These are phyloP conservation scores for Macaca nemestrina DNA, from an alignment of 2,113 vertebrate species.

Conservation along the genomic window DNA sequence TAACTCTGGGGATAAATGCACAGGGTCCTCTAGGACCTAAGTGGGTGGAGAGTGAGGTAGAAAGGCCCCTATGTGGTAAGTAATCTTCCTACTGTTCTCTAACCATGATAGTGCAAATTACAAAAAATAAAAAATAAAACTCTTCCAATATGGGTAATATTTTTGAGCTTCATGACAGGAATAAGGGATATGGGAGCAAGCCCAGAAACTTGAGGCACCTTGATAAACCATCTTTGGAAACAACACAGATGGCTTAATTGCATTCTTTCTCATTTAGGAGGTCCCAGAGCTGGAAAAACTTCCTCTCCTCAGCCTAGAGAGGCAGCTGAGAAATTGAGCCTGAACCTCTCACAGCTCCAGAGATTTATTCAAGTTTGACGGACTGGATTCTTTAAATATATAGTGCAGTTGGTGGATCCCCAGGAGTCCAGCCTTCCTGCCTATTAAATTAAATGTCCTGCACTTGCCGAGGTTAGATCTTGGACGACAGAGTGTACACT, in stretches of 20 bases:
- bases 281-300: slow-evolving; percentile 58
- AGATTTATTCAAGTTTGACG: slow-evolving; percentile 61
- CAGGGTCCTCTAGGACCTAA: background rate
- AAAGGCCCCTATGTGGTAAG: background rate
- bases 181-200: background rate
- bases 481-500: background rate
- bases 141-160: background rate
- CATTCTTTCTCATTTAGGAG: slow-evolving; percentile 44
- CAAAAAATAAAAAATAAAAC: background rate
- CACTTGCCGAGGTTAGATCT: background rate
- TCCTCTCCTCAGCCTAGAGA: background rate
- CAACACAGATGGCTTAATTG: slow-evolving; percentile 56
- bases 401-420: background rate
- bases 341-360: slow-evolving; percentile 3
- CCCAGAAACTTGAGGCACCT: slow-evolving; percentile 13
- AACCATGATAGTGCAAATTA: background rate
- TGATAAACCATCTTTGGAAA: slow-evolving; percentile 35
- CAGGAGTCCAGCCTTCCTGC: slow-evolving; percentile 27
- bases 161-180: background rate
- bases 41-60: background rate
- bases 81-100: background rate
- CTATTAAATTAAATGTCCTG: slow-evolving; percentile 52
- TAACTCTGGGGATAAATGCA: background rate
- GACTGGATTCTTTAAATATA: slow-evolving; percentile 62
- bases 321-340: slow-evolving; percentile 36